A percentile compares a stretch with the other conserved stretches of the same genome.
Evolutionary conservation across 1,140 invertebrate species (phyloP).

Genomic region (Leptopilina clavipes): DNA sequence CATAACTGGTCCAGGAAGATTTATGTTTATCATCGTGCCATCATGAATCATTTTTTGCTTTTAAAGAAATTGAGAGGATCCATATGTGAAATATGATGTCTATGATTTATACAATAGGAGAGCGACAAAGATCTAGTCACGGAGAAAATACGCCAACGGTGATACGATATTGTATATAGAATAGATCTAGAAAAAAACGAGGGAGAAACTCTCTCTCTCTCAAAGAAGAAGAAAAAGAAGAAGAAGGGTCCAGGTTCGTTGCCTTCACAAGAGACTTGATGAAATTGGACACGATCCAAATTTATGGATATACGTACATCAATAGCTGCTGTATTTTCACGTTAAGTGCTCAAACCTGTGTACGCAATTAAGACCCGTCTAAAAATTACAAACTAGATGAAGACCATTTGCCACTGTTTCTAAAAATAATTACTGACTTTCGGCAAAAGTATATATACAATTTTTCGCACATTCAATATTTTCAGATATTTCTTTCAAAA

Average conservation of each 20-base stretch:
- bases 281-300: constrained; percentile 54
- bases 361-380: neutral
- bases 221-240: no score
- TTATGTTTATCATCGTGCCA: neutral
- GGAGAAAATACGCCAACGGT: neutral
- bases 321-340: constrained; percentile 4
- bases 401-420: neutral
- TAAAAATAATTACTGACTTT: neutral
- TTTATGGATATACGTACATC: constrained; percentile 1
- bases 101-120: neutral
- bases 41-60: neutral
- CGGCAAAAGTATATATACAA: no score
- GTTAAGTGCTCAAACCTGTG: neutral
- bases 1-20: neutral
- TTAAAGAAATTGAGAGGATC: neutral
- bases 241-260: constrained; percentile 48
- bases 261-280: constrained; percentile 41
- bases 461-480: no score
- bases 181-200: constrained; percentile 23
- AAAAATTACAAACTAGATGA: constrained; percentile 1
- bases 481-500: no score
- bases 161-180: no score
- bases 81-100: neutral
- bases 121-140: constrained; percentile 5
- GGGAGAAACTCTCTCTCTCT: neutral